Conservation (phyloP, 2,113 vertebrate species). For the Lophotis ruficrista region DNA sequence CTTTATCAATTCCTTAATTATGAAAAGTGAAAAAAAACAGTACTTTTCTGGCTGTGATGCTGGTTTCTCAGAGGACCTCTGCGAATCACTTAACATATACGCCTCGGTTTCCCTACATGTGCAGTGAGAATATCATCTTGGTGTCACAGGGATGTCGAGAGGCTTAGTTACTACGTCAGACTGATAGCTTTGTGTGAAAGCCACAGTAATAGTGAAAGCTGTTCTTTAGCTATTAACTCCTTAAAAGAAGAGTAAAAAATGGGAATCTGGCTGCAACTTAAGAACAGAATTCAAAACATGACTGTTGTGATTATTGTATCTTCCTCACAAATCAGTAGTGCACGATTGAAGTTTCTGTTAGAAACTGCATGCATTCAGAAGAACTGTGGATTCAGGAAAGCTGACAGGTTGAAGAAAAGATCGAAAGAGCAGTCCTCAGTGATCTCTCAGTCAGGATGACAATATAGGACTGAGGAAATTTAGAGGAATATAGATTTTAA, state of each 20-base stretch:
- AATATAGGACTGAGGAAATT: not conserved
- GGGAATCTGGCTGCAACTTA: not conserved
- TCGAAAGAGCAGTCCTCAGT: not conserved
- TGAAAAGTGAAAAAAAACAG: not conserved
- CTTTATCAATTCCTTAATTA: not conserved
- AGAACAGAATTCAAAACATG: not conserved
- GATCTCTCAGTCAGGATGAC: not conserved
- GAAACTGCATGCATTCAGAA: not conserved
- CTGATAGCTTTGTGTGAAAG: not conserved
- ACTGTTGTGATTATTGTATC: not conserved
- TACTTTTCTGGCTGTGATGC: not conserved
- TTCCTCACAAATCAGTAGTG: not conserved
- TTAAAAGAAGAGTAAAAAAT: not conserved
- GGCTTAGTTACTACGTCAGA: not conserved
- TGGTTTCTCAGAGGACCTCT: not conserved
- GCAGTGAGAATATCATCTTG: not conserved
- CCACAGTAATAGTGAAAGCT: not conserved
- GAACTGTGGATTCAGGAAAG: not conserved
- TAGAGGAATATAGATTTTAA: constrained; percentile 6
- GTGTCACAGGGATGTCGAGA: not conserved
- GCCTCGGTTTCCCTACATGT: not conserved
- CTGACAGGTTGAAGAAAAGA: not conserved
- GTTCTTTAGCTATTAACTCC: not conserved
- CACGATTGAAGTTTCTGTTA: not conserved
- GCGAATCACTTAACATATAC: not conserved